A percentile compares a stretch with the other conserved stretches of the same genome.
phyloP scores from a whole-genome alignment of 2,113 vertebrate genomes.

The Columba janthina region DNA sequence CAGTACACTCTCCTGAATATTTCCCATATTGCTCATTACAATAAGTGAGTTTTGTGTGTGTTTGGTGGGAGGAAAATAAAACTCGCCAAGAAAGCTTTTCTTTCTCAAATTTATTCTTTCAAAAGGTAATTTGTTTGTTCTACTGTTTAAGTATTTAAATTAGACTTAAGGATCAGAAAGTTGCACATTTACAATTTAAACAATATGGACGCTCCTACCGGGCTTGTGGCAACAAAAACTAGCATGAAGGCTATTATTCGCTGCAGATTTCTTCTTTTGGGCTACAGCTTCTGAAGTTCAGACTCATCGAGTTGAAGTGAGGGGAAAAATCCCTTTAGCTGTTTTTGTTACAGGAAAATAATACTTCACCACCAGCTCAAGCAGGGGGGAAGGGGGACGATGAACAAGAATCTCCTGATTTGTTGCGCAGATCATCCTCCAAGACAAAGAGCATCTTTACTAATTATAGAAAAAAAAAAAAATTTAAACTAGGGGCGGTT shows the following conservation, averaged over 20 bases:
- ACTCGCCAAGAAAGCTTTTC: neutral
- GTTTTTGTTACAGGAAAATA: conserved; percentile 65
- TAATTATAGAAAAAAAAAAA: conserved; percentile 37
- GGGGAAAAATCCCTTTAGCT: conserved; percentile 54
- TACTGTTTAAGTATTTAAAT: neutral
- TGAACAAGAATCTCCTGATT: conserved; percentile 51
- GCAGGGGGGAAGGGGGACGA: neutral
- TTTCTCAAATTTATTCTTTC: conserved; percentile 18
- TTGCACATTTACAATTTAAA: conserved; percentile 19
- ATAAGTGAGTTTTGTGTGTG: neutral
- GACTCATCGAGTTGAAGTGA: neutral
- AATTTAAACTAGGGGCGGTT: neutral
- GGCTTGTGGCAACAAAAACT: conserved; percentile 12
- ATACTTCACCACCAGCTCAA: neutral
- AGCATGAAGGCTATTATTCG: neutral
- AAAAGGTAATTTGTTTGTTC: neutral
- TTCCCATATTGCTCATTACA: conserved; percentile 47
- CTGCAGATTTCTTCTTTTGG: neutral
- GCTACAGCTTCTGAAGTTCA: conserved; percentile 39
- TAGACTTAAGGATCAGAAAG: neutral
- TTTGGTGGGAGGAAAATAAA: conserved; percentile 10
- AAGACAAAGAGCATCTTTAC: conserved; percentile 45
- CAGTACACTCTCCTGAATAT: neutral
- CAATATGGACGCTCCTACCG: neutral
- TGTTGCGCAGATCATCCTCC: neutral